Conservation (phyloP, 30 jellyfish, hydroid and myxozoan genomes). For the Aurelia coerulea region DNA sequence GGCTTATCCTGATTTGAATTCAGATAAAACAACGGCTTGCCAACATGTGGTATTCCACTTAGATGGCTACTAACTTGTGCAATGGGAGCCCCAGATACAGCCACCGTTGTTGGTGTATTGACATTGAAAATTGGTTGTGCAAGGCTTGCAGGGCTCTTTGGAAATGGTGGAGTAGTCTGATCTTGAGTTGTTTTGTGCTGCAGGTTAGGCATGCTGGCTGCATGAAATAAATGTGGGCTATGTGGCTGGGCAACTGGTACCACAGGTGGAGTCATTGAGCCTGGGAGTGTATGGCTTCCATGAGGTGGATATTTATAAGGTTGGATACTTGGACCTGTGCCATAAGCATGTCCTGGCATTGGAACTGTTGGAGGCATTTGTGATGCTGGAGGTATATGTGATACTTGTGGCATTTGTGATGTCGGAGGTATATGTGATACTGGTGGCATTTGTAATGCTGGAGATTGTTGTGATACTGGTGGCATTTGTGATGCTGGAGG, state of each 20-base stretch:
- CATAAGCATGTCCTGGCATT: not conserved
- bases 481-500: not conserved
- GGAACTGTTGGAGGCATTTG: not conserved
- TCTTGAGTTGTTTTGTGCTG: not conserved
- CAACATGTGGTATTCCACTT: constrained; percentile 40
- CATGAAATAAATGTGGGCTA: constrained; percentile 55
- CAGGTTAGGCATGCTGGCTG: constrained; percentile 67
- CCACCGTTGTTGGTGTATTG: constrained; percentile 32
- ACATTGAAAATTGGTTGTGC: constrained; percentile 41
- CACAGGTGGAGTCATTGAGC: constrained; percentile 61
- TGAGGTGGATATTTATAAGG: not conserved
- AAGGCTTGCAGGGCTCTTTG: not conserved
- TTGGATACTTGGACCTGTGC: not conserved
- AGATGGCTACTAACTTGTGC: not conserved
- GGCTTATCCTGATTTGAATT: constrained; percentile 5
- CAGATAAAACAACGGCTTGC: constrained; percentile 42
- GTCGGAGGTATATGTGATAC: not conserved
- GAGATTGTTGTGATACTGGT: too few species aligned
- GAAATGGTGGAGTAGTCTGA: constrained; percentile 11
- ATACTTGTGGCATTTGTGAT: too few species aligned
- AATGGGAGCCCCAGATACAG: constrained; percentile 7
- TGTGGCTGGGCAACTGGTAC: not conserved
- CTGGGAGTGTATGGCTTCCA: constrained; percentile 27
- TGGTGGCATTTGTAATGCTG: too few species aligned
- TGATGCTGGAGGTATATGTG: too few species aligned